Percentiles rank a stretch among this genome's conserved stretches.
phyloP scores from a whole-genome alignment of 2,113 vertebrate genomes.

The Columba livia region DNA sequence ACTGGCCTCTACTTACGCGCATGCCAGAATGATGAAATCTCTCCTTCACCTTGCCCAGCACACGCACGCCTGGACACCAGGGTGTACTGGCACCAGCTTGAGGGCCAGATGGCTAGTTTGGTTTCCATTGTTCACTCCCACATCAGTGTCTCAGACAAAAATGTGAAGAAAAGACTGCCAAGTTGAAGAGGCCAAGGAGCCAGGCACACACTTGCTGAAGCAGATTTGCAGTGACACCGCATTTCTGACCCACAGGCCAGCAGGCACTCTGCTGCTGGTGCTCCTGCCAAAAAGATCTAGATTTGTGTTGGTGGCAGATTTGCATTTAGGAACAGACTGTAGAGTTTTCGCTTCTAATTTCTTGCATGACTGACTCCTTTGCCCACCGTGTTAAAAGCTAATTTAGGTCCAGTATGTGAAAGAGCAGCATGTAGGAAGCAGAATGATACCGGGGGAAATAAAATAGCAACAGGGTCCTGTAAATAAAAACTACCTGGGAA shows the following conservation, averaged over 20 bases:
- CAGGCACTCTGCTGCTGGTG: not conserved
- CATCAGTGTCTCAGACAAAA: not conserved
- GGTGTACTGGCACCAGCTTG: not conserved
- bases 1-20: not conserved
- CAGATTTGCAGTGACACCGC: not conserved
- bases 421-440: not conserved
- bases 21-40: not conserved
- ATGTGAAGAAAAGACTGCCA: not conserved
- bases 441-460: not conserved
- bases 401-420: slow-evolving; percentile 2
- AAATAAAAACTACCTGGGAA: not conserved
- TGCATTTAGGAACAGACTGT: not conserved
- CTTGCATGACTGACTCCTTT: not conserved
- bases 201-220: not conserved
- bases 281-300: not conserved
- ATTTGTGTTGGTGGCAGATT: not conserved
- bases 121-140: not conserved
- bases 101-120: not conserved
- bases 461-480: not conserved
- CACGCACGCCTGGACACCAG: not conserved
- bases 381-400: not conserved
- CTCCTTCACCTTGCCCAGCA: not conserved
- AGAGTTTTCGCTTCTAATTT: not conserved
- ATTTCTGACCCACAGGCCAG: not conserved
- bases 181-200: slow-evolving; percentile 18